Percentiles rank a stretch among this genome's conserved stretches.
Evolutionary conservation across 1,140 invertebrate genomes (phyloP).

Genomic region (Trigoniulus corallinus): DNA sequence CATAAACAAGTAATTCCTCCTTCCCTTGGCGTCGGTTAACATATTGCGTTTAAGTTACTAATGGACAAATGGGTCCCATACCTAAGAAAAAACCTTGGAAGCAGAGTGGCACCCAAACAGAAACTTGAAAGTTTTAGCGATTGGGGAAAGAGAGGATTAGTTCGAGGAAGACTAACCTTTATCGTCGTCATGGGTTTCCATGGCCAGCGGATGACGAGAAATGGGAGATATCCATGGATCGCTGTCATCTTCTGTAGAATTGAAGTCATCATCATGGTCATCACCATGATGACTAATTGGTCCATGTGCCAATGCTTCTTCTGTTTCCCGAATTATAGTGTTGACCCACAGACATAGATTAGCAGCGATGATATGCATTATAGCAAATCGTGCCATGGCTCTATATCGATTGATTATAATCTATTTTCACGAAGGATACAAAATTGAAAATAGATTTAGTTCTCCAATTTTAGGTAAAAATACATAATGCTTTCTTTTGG

Average conservation of each 20-base stretch:
- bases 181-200: not conserved
- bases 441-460: slow-evolving; percentile 9
- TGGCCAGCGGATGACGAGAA: not conserved
- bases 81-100: no score
- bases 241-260: not conserved
- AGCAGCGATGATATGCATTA: slow-evolving; percentile 55
- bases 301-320: slow-evolving; percentile 24
- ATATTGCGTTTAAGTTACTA: no score
- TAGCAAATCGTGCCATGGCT: slow-evolving; percentile 42
- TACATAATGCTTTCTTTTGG: not conserved
- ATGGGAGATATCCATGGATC: not conserved
- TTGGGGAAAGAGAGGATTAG: no score
- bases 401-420: slow-evolving; percentile 40
- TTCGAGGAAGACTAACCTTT: no score
- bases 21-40: no score
- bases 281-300: not conserved
- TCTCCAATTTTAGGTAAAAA: not conserved
- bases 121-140: not conserved
- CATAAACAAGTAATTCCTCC: no score
- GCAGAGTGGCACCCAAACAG: no score
- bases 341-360: slow-evolving; percentile 53
- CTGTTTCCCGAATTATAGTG: slow-evolving; percentile 49
- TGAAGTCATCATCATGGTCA: not conserved
- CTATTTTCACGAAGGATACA: slow-evolving; percentile 20
- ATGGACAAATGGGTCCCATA: no score